Conservation (phyloP, 1,140 invertebrate genomes). For the Physella acuta region DNA sequence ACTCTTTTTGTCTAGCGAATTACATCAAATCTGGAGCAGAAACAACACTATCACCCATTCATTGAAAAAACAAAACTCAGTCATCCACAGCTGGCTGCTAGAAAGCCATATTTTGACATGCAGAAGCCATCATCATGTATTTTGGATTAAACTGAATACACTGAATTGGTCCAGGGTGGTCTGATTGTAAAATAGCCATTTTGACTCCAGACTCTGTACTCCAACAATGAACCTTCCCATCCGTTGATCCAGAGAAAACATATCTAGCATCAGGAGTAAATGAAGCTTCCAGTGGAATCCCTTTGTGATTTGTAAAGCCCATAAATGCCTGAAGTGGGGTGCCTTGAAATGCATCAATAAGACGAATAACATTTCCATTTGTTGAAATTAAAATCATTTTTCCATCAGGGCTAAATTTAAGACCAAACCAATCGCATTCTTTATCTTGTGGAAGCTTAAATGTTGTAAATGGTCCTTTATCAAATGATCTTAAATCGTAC, state of each 20-base stretch:
- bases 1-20: no score
- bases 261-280: conserved; percentile 77
- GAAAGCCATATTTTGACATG: conserved; percentile 88
- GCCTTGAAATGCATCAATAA: conserved; percentile 98
- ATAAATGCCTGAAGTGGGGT: conserved; percentile 89
- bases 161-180: conserved; percentile 95
- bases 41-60: no score
- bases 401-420: conserved; percentile 96
- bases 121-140: conserved; percentile 96
- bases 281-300: conserved; percentile 63
- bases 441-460: conserved; percentile 95
- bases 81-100: conserved; percentile 61
- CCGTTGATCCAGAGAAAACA: conserved; percentile 73
- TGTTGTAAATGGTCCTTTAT: conserved; percentile 95
- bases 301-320: conserved; percentile 88
- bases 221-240: conserved; percentile 93
- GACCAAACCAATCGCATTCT: conserved; percentile 91
- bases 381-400: conserved; percentile 96
- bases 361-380: conserved; percentile 88
- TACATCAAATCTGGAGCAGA: no score
- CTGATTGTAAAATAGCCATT: conserved; percentile 88
- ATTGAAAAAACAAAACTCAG: conserved; percentile 15
- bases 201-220: conserved; percentile 89
- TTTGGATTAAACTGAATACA: conserved; percentile 99
- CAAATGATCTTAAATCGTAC: conserved; percentile 93